phyloP scores from a whole-genome alignment of 2,888 invertebrate genomes.

The Dorcus parallelipipedus region DNA sequence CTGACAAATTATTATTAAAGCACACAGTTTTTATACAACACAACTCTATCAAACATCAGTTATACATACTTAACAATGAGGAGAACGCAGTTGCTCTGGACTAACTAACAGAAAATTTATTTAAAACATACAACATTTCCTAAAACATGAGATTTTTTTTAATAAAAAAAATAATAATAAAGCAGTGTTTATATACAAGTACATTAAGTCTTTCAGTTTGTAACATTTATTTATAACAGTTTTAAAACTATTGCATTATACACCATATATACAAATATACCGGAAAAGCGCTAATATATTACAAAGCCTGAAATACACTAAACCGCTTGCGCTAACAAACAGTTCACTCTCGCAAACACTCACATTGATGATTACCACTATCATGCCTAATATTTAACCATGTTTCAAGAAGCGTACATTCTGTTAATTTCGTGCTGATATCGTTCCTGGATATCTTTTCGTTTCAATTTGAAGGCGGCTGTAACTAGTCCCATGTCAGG shows the following conservation, averaged over 20 bases:
- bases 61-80: no score
- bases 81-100: no score
- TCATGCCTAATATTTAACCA: conserved; percentile 5
- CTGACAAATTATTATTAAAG: no score
- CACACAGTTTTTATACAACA: no score
- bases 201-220: no score
- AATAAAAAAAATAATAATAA: no score
- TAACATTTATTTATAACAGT: conserved; percentile 6
- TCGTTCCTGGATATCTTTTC: conserved; percentile 91
- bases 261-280: conserved; percentile 11
- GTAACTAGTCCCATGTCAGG: conserved; percentile 97
- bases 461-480: conserved; percentile 95
- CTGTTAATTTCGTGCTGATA: conserved; percentile 90
- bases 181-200: no score
- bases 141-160: no score
- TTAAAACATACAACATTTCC: no score
- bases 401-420: conserved; percentile 88
- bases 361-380: conserved; percentile 5
- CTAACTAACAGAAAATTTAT: no score
- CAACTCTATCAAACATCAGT: no score
- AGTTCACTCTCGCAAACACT: conserved; percentile 1
- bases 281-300: conserved; percentile 13
- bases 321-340: background rate
- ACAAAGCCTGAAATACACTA: conserved; percentile 8
- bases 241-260: conserved; percentile 2